Evolutionary conservation across 2,113 vertebrate genomes (phyloP).

Genomic region (Syrrhaptes paradoxus): DNA sequence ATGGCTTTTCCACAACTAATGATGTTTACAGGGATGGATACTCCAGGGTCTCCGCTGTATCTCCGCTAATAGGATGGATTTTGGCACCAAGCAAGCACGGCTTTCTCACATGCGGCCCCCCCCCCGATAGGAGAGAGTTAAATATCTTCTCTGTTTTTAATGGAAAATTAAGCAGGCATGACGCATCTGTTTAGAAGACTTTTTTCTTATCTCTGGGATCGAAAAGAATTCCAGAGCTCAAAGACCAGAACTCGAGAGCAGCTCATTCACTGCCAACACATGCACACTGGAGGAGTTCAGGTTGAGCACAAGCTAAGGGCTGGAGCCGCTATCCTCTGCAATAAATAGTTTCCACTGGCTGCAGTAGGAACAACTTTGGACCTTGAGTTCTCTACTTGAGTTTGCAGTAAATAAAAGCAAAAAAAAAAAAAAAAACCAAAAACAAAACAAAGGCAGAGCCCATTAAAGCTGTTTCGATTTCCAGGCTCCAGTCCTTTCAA

Average conservation of each 20-base stretch:
- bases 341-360: slow-evolving; percentile 17
- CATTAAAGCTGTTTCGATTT: neutral
- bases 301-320: neutral
- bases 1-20: slow-evolving; percentile 44
- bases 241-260: slow-evolving; percentile 34
- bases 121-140: slow-evolving; percentile 45
- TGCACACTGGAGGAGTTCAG: slow-evolving; percentile 24
- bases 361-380: neutral
- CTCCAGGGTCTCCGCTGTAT: neutral
- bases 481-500: neutral
- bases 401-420: slow-evolving; percentile 29
- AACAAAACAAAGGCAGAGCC: neutral
- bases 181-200: slow-evolving; percentile 56
- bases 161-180: slow-evolving; percentile 60
- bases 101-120: neutral
- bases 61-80: neutral
- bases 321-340: neutral
- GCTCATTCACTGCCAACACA: neutral
- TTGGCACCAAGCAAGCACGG: neutral
- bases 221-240: slow-evolving; percentile 50
- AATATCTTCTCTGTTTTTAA: neutral
- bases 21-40: slow-evolving; percentile 20
- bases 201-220: slow-evolving; percentile 59
- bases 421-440: too few species aligned
- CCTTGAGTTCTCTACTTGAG: neutral